Evolutionary conservation across 2,113 vertebrate genomes (phyloP), one percentile per base, ranked within the genome.

Genomic region (Morone saxatilis): DNA sequence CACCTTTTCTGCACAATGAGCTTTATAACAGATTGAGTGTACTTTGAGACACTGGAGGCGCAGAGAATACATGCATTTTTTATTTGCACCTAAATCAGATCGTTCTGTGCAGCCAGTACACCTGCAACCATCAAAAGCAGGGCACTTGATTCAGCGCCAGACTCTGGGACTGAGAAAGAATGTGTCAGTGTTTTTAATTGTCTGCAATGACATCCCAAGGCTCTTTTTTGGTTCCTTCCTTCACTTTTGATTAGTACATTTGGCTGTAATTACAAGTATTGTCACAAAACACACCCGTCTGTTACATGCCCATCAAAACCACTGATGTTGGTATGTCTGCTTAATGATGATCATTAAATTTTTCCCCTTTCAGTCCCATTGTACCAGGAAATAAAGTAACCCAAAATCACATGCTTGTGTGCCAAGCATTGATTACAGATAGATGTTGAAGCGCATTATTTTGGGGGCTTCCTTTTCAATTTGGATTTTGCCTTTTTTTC

Each of bases 391-490:
- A 94, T 88, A 94, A 93, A 94, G 89, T 88, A 89, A 91, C 85
- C 81, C 84, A 68, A 92, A 93, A 94, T 95, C 88, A 82, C 81
- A 91, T 70, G 68, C 86, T 87, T 57, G 83, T 78, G 86, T 90
- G 91, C 90, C 88, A 92, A 87, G 91, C 88, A 89, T 92, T 95
- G 92, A 93, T 95, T 95, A 94, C 85, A 85, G 75, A 90, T 86
- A 82, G 74, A 82, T 62, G 86, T 69, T 83, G 89, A 85, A 88
- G 73, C 68, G 63, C 76, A 76, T 91, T 85, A 81, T 87, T 89
- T 86, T 62, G 48, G 50, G 59, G 62, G 60, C 56, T 71, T 86
- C 61, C 54, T 89, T 91, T 92, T 90, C 72, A 85, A 76, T 88
- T 86, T 73, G 19, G 22, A 57, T 78, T 83, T 85, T 68, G 61